Conservation (phyloP, 2,888 invertebrate species). For the Chymomyza fuscimana region DNA sequence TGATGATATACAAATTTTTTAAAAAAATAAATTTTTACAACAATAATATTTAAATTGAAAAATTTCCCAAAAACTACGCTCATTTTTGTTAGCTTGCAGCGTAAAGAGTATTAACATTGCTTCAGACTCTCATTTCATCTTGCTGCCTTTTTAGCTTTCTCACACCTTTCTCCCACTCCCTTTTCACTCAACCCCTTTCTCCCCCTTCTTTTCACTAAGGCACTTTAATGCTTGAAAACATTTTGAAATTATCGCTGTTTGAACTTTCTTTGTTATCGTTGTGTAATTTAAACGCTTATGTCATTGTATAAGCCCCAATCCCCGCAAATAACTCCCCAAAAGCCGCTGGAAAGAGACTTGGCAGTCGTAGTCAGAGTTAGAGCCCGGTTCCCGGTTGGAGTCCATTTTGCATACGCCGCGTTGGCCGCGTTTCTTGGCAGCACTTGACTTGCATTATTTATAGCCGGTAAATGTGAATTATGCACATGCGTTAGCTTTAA, state of each 20-base stretch:
- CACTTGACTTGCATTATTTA: conserved; percentile 5
- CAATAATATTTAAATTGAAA: too few relatives aligned
- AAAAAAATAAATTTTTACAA: too few relatives aligned
- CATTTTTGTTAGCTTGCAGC: not conserved
- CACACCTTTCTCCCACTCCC: too few relatives aligned
- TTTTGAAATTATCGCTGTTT: conserved; percentile 49
- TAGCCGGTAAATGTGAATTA: conserved; percentile 11
- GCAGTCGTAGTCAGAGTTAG: not conserved
- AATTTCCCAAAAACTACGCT: too few relatives aligned
- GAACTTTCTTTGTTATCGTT: conserved; percentile 18
- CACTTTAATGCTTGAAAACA: conserved; percentile 16
- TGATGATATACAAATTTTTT: too few relatives aligned
- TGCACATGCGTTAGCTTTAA: conserved; percentile 12
- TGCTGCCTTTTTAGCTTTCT: not conserved
- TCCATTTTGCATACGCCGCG: conserved; percentile 14
- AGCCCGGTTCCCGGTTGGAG: not conserved
- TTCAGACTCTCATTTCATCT: not conserved
- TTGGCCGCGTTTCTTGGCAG: not conserved
- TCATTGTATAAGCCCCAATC: conserved; percentile 37
- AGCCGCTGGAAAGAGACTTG: conserved; percentile 6
- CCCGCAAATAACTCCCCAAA: not conserved
- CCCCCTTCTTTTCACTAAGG: not conserved
- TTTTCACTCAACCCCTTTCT: not conserved
- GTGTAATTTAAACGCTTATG: conserved; percentile 58
- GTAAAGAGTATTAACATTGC: not conserved